Base-by-base conservation (phyloP, 2,113 vertebrate genomes). In the Dascyllus trimaculatus region DNA sequence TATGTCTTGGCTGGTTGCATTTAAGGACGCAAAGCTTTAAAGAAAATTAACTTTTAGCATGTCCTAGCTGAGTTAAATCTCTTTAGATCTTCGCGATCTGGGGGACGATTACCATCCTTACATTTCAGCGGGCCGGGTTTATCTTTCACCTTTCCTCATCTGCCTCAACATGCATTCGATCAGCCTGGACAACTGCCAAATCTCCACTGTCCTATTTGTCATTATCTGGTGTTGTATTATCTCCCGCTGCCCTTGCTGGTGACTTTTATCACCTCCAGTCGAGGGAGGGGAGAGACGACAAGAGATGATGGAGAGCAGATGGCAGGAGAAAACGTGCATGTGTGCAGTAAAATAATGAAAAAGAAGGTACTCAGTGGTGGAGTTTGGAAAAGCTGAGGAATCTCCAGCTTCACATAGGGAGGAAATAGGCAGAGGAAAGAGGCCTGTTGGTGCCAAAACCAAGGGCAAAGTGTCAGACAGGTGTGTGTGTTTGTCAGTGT, bases 211-310 rank as follows among this genome's bases (percentile, higher is more conserved):
- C 73, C 75, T 78, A 87, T 90, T 87, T 90, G 67, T 85, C 86
- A 69, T 75, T 78, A 76, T 85, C 68, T 84, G 74, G 46, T 74
- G 73, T 89, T 78, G 72, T 81, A 80, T 91, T 85, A 90, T 85
- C 74, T 76, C 69, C 68, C 10, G 5, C 57, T 72, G 71, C 69
- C 86, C 74, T 86, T 85, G 78, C 69, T 59, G 43, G 21, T 63
- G 80, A 87, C 79, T 84, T 82, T 90, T 87, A 88, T 87, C 78
- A 85, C 81, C 57, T 80, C 62, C 45, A 65, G 56, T 32, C 1
- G 11, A 29, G 65, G 35, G 56, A 62, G 52, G 29, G 56, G 62
- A 32, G 48, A 54, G 54, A 61, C 63, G 61, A 82, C 15, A 11
- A 54, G 22, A 53, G 45, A 80, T 66, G 70, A 84, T 72, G 54